Evolutionary conservation across 2,797 vertebrate species (phyloP), one percentile per base, ranked within the genome.

Genomic region (Nyctalus aviator): DNA sequence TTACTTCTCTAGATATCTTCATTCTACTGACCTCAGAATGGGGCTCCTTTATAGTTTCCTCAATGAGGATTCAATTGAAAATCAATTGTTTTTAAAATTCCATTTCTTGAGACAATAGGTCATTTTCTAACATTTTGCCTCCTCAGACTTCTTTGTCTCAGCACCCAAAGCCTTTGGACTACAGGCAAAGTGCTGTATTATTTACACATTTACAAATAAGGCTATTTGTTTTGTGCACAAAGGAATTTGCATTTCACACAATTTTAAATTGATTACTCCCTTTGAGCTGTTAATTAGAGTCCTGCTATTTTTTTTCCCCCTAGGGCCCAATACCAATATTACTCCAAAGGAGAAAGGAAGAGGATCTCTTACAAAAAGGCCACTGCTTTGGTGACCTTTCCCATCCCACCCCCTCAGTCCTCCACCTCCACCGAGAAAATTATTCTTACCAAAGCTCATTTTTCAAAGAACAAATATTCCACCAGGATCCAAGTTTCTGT

Each of bases 161-260:
- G 37, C 30, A 90, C 66, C 53, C 30, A 53, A 76, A 84, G 59
- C 66, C 48, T 90, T 88, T 89, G 79, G 35, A 95, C 50, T 59
- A 18, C 41, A 75, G 62, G 57, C 37, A 75, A 71, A 86, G 27
- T 76, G 46, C 50, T 84, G 35, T 46, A 59, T 88, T 96, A 95
- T 94, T 95, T 94, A 93, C 83, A 90, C 95, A 55, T 94, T 88
- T 96, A 71, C 89, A 84, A 92, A 91, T 86, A 76, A 37, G 73
- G 69, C 94, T 71, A 95, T 96, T 95, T 95, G 79, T 92, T 95
- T 95, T 69, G 30, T 77, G 66, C 41, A 81, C 90, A 96, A 92
- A 96, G 88, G 86, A 96, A 96, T 96, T 96, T 94, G 68, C 48
- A 82, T 86, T 94, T 93, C 72, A 94, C 44, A 93, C 90, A 89